These are phyloP conservation scores for Drosophila infuscata DNA, from an alignment of 2,888 invertebrate species.

Conservation along the genomic window DNA sequence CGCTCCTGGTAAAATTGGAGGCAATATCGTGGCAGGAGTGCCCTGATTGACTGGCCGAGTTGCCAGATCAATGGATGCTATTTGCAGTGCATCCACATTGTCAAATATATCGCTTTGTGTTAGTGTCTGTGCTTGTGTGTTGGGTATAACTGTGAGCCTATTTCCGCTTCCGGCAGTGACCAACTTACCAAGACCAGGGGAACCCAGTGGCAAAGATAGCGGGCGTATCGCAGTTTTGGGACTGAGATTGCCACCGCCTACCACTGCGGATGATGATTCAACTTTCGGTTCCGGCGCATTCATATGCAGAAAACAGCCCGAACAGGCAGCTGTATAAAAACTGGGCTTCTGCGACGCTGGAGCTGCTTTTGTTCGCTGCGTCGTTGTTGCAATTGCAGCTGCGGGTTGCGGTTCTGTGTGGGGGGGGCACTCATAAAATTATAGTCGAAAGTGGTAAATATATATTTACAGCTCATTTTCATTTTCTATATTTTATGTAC, in stretches of 20 bases:
- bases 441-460: neutral
- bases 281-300: constrained; percentile 11
- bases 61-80: neutral
- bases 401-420: constrained; percentile 35
- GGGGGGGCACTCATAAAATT: neutral
- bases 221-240: constrained; percentile 70
- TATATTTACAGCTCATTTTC: too few relatives aligned
- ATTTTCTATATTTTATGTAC: too few relatives aligned
- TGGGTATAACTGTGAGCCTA: constrained; percentile 3
- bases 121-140: constrained; percentile 18
- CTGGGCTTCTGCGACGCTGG: constrained; percentile 51
- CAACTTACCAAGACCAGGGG: constrained; percentile 36
- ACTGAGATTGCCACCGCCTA: neutral
- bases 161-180: neutral
- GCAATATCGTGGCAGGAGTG: neutral
- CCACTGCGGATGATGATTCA: neutral
- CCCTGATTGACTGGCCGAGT: constrained; percentile 4
- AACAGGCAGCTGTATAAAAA: constrained; percentile 71
- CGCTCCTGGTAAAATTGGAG: neutral
- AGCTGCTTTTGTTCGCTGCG: constrained; percentile 43
- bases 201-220: constrained; percentile 40
- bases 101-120: constrained; percentile 4
- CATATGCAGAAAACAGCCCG: constrained; percentile 75
- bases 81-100: constrained; percentile 1
- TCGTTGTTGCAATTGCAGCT: constrained; percentile 16